Evolutionary conservation across 2,888 invertebrate genomes (phyloP).

Genomic region (Cenopis cana): DNA sequence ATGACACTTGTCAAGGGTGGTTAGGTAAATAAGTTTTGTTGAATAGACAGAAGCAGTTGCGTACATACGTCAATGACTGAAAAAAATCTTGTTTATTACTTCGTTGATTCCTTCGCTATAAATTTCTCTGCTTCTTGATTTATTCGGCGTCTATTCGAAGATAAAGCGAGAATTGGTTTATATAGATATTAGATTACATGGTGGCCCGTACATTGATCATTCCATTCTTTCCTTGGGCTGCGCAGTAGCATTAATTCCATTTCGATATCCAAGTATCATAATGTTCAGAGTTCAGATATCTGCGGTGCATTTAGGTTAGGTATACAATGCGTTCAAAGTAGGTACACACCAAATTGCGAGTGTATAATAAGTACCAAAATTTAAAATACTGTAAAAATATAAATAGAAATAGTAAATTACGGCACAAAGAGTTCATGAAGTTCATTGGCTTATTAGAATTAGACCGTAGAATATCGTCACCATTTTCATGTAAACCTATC

Average conservation of each 20-base stretch:
- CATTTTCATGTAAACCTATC: slow-evolving; percentile 1
- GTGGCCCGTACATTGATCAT: slow-evolving; percentile 9
- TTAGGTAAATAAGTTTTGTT: slow-evolving; percentile 52
- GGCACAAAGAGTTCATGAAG: neutral
- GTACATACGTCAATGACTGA: slow-evolving; percentile 59
- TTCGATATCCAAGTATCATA: too few relatives aligned
- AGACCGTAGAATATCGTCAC: neutral
- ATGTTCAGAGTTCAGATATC: too few relatives aligned
- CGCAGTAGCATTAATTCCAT: neutral
- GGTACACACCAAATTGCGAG: too few relatives aligned
- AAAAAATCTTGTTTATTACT: slow-evolving; percentile 59
- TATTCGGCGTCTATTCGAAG: slow-evolving; percentile 26
- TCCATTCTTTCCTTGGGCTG: slow-evolving; percentile 1
- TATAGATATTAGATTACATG: slow-evolving; percentile 14
- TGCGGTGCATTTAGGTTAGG: neutral
- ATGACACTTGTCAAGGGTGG: slow-evolving; percentile 48
- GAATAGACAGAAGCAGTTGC: slow-evolving; percentile 61
- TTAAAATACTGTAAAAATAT: neutral
- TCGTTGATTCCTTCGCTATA: slow-evolving; percentile 56
- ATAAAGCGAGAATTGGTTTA: slow-evolving; percentile 17
- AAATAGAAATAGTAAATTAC: neutral
- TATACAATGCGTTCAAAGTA: neutral
- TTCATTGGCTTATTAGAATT: slow-evolving; percentile 29
- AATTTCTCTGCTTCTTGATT: slow-evolving; percentile 29
- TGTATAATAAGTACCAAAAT: too few relatives aligned